phyloP scores from a whole-genome alignment of 2,797 vertebrate genomes.

The Eulemur coronatus region DNA sequence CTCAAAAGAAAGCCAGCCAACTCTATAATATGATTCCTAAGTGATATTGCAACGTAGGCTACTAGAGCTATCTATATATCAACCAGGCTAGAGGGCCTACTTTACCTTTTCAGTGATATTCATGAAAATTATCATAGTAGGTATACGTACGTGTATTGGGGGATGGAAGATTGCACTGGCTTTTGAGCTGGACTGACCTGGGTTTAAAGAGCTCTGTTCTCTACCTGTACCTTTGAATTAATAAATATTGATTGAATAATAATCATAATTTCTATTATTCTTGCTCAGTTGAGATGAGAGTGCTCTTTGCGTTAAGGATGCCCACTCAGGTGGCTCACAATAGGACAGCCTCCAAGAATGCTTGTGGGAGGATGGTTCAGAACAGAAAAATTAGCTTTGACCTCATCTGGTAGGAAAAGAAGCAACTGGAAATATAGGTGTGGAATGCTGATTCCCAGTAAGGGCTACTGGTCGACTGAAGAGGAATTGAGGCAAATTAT shows the following conservation, averaged over 20 bases:
- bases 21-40: background rate
- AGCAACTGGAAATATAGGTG: background rate
- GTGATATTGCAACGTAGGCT: background rate
- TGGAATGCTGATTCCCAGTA: background rate
- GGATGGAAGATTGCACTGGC: background rate
- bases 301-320: background rate
- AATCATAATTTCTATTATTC: background rate
- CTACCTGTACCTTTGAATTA: background rate
- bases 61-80: background rate
- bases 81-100: background rate
- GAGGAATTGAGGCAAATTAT: background rate
- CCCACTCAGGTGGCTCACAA: background rate
- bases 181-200: background rate
- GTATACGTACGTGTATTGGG: background rate
- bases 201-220: background rate
- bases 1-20: background rate
- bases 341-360: background rate
- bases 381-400: background rate
- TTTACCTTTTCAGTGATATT: background rate
- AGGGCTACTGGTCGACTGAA: background rate
- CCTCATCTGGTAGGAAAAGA: background rate
- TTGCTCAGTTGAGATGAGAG: background rate
- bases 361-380: background rate
- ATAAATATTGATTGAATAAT: background rate
- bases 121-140: background rate